phyloP scores from a whole-genome alignment of 2,888 invertebrate species.

The Coelogynopora nodosa region DNA sequence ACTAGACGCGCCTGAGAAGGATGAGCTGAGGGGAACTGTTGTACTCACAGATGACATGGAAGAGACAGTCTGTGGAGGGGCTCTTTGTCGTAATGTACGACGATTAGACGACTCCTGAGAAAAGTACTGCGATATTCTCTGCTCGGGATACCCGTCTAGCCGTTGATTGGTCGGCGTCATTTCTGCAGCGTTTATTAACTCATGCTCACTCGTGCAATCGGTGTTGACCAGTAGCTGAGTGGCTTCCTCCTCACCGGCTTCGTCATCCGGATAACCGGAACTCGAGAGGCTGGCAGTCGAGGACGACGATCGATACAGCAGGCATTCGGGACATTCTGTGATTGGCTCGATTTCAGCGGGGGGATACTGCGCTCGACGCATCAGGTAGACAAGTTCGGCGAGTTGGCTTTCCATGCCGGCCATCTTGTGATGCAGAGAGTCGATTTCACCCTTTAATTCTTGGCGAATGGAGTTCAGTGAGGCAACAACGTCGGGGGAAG shows the following conservation, averaged over 20 bases:
- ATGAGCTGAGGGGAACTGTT: neutral
- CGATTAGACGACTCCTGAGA: neutral
- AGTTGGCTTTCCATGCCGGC: neutral
- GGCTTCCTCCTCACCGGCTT: neutral
- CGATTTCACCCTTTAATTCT: neutral
- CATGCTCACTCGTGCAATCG: neutral
- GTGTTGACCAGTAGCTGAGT: neutral
- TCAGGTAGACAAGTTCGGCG: neutral
- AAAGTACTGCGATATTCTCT: neutral
- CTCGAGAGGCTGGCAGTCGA: neutral
- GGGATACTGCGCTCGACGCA: neutral
- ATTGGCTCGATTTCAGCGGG: neutral
- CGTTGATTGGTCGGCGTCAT: constrained; percentile 7
- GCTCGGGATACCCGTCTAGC: neutral
- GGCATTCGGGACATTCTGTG: neutral
- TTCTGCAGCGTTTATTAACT: neutral
- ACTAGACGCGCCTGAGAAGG: neutral
- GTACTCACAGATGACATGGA: neutral
- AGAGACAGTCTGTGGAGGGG: neutral
- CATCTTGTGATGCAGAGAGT: neutral
- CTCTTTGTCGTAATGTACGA: neutral
- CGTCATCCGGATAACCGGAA: neutral
- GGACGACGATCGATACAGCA: neutral
- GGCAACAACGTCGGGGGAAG: neutral
- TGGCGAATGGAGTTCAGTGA: neutral